phyloP scores from a whole-genome alignment of 2,113 vertebrate genomes.

The Sinocyclocheilus maitianheensis region DNA sequence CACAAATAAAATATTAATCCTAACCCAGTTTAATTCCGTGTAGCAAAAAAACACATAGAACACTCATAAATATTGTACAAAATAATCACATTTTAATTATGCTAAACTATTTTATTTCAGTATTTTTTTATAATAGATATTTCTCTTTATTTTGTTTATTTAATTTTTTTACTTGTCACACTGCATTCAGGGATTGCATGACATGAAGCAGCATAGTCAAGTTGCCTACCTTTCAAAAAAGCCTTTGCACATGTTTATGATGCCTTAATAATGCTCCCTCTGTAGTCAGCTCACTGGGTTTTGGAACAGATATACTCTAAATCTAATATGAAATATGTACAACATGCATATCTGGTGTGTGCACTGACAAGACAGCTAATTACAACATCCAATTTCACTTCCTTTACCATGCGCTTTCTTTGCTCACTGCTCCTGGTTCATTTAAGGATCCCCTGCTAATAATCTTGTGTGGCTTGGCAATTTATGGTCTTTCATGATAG shows the following conservation, averaged over 20 bases:
- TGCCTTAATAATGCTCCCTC: not conserved
- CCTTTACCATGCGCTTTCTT: not conserved
- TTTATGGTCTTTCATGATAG: not conserved
- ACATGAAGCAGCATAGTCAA: not conserved
- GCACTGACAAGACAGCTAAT: not conserved
- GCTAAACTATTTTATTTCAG: too few relatives aligned
- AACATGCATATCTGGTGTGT: not conserved
- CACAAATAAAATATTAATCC: too few relatives aligned
- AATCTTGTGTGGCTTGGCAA: not conserved
- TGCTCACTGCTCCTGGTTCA: not conserved
- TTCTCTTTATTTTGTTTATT: not conserved
- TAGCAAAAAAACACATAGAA: too few relatives aligned
- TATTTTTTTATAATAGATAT: not conserved
- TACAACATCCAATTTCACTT: not conserved
- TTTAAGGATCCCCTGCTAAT: conserved; percentile 14
- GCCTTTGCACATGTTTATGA: not conserved
- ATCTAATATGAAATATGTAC: not conserved
- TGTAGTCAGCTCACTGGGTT: not conserved
- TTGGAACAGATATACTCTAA: not conserved
- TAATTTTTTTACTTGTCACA: not conserved
- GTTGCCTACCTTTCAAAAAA: not conserved
- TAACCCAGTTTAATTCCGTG: too few relatives aligned
- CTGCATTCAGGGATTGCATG: not conserved
- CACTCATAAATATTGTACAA: too few relatives aligned
- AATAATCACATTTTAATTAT: too few relatives aligned